A percentile compares a stretch with the other conserved stretches of the same genome.
These are phyloP conservation scores for Tetramorium simillimum DNA, from an alignment of 1,140 invertebrate species.

Conservation along the genomic window DNA sequence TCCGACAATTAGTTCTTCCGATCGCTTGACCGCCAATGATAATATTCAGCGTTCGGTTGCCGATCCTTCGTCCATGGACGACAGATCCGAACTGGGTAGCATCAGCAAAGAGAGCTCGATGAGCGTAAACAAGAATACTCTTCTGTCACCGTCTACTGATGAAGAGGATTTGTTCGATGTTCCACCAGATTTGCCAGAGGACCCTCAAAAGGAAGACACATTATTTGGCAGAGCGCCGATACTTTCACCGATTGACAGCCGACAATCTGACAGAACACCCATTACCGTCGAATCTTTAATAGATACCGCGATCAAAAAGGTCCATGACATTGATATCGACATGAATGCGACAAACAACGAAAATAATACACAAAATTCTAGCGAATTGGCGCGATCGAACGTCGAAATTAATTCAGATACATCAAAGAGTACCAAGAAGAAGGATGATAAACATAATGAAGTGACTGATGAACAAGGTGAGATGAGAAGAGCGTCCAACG, in stretches of 20 bases:
- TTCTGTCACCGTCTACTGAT: conserved; percentile 85
- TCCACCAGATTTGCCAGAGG: conserved; percentile 84
- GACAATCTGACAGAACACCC: conserved; percentile 30
- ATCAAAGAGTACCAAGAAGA: not conserved
- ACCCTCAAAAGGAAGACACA: conserved; percentile 82
- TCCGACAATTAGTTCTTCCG: not conserved
- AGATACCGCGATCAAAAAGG: conserved; percentile 43
- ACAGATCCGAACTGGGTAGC: conserved; percentile 80
- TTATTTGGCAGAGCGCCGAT: conserved; percentile 82
- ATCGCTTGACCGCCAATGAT: conserved; percentile 50
- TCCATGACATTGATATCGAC: not conserved
- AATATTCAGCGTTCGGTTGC: conserved; percentile 25
- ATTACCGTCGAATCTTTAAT: conserved; percentile 16
- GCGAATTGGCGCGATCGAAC: not conserved
- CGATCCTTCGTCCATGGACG: conserved; percentile 67
- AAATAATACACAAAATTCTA: not conserved
- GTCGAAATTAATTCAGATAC: not conserved
- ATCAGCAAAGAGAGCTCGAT: conserved; percentile 79
- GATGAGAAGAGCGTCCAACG: not conserved
- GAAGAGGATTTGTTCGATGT: conserved; percentile 86
- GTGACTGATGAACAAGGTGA: not conserved
- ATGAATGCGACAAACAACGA: not conserved
- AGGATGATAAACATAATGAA: conserved; percentile 17
- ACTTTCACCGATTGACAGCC: conserved; percentile 78
- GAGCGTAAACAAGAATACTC: conserved; percentile 81